Percentiles rank a stretch among this genome's conserved stretches.
Conservation (phyloP, 2,113 vertebrate genomes). For the Terrapene triunguis region DNA sequence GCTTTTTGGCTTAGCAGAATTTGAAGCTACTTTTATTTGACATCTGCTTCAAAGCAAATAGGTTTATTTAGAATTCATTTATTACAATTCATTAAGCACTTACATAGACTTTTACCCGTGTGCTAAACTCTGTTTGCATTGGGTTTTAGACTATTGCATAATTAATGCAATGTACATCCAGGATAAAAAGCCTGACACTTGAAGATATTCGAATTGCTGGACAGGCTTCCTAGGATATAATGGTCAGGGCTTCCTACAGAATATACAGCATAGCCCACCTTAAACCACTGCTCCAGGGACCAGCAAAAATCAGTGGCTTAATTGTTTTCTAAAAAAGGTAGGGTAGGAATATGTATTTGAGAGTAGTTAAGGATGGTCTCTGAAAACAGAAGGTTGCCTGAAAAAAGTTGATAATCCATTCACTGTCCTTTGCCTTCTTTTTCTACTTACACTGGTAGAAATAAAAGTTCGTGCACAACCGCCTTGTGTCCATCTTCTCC, state of each 20-base stretch:
- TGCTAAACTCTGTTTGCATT: neutral
- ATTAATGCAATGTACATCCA: rapidly evolving
- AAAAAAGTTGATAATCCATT: no score
- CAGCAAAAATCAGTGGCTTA: rapidly evolving
- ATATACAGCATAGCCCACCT: neutral
- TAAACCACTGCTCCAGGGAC: neutral
- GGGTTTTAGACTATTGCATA: neutral
- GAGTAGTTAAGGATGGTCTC: neutral
- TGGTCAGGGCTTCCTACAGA: neutral
- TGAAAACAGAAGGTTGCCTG: neutral
- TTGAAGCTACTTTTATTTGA: neutral
- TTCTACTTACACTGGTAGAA: neutral
- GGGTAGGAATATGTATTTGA: neutral
- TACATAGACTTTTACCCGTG: neutral
- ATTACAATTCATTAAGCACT: rapidly evolving
- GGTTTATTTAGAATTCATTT: neutral
- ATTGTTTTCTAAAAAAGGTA: neutral
- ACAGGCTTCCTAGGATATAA: neutral
- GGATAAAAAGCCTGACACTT: neutral
- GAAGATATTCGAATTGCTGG: rapidly evolving
- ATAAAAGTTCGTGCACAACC: rapidly evolving
- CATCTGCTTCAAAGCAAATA: neutral
- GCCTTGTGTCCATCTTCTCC: neutral
- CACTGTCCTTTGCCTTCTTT: rapidly evolving
- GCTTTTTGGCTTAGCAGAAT: neutral